Conservation (phyloP, 2,797 vertebrate genomes). For the Platyrinchus mystaceus region DNA sequence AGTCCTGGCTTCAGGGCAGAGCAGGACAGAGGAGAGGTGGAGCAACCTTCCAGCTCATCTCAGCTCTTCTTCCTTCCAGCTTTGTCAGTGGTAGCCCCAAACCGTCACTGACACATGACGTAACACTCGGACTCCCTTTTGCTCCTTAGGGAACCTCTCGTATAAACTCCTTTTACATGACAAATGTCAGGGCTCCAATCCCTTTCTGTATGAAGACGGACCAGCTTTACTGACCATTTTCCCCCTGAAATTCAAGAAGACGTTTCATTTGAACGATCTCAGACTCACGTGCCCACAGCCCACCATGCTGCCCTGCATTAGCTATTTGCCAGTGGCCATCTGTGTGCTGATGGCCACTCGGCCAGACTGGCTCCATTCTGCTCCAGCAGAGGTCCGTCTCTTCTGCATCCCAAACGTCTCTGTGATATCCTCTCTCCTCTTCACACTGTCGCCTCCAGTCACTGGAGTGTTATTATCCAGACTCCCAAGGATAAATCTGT, state of each 20-base stretch:
- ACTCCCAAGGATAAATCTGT: neutral
- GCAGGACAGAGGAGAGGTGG: neutral
- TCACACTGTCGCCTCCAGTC: neutral
- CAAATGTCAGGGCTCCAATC: neutral
- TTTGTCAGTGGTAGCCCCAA: neutral
- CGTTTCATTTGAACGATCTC: neutral
- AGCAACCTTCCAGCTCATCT: neutral
- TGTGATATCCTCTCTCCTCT: neutral
- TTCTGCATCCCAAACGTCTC: neutral
- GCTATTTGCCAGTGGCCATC: neutral
- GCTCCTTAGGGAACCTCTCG: accelerated
- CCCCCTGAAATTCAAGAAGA: neutral
- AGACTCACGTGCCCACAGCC: neutral
- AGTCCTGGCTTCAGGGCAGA: neutral
- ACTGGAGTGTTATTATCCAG: neutral
- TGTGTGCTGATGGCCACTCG: neutral
- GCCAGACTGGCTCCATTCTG: neutral
- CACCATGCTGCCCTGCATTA: neutral
- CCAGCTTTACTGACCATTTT: neutral
- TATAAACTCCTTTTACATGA: neutral
- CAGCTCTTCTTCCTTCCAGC: neutral
- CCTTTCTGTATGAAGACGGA: neutral
- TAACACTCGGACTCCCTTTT: accelerated
- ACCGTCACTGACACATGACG: accelerated
- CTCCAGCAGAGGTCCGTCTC: neutral